Percentiles rank a stretch among this genome's conserved stretches.
Evolutionary conservation across 2,888 invertebrate species (phyloP).

Genomic region (Cryptus viduatorius): DNA sequence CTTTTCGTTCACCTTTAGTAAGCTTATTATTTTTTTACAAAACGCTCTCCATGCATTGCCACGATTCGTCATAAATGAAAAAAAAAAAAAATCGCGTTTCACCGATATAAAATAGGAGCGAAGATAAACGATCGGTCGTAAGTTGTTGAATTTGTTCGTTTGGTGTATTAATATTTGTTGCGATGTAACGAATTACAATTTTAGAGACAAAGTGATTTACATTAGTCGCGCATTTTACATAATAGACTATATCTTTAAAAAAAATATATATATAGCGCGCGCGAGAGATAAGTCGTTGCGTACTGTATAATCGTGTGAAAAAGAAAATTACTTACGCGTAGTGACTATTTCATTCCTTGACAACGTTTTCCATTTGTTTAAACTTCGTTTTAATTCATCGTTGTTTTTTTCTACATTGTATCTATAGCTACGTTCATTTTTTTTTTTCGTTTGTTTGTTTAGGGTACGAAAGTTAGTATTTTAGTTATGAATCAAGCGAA

Average conservation of each 20-base stretch:
- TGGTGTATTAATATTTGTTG: constrained; percentile 51
- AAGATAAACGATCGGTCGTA: constrained; percentile 29
- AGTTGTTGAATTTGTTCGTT: constrained; percentile 45
- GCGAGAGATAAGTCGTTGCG: constrained; percentile 46
- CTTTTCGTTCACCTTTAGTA: constrained; percentile 4
- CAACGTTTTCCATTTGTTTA: constrained; percentile 71
- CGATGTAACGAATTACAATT: constrained; percentile 45
- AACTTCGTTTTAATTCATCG: constrained; percentile 9
- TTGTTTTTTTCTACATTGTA: constrained; percentile 11
- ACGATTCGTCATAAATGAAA: background rate
- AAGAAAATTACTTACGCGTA: constrained; percentile 32
- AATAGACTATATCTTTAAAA: background rate
- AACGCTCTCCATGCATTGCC: constrained; percentile 37
- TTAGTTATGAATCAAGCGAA: constrained; percentile 77
- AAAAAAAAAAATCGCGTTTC: background rate
- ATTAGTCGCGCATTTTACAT: constrained; percentile 64
- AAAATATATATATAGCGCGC: background rate
- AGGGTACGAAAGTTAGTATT: constrained; percentile 65
- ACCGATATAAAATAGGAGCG: background rate
- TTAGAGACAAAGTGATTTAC: constrained; percentile 54
- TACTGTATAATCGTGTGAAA: constrained; percentile 43
- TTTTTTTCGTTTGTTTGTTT: constrained; percentile 19
- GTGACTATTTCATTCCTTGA: constrained; percentile 72
- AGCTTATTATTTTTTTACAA: constrained; percentile 23
- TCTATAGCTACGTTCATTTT: constrained; percentile 15